Conservation (phyloP, 2,888 invertebrate genomes). For the Eudiplozoon nipponicum region DNA sequence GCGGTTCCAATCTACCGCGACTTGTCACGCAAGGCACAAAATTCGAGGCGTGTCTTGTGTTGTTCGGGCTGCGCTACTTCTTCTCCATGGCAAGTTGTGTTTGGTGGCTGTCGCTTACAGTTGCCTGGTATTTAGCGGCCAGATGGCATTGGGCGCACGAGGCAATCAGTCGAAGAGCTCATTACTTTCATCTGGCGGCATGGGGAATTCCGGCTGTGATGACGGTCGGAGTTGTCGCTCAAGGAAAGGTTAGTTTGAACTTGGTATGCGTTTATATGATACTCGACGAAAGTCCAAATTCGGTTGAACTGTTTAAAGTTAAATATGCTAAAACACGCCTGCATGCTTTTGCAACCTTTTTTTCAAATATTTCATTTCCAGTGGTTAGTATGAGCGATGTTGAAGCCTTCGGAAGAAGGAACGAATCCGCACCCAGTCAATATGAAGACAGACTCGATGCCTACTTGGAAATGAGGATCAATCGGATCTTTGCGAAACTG, state of each 20-base stretch:
- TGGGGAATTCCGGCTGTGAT: conserved; percentile 84
- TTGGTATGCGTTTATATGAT: too few species aligned
- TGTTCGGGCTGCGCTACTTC: conserved; percentile 64
- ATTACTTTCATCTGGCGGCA: conserved; percentile 80
- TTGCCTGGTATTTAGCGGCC: conserved; percentile 80
- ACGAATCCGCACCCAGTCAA: too few species aligned
- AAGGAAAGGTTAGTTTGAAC: conserved; percentile 13
- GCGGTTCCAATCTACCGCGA: conserved; percentile 3
- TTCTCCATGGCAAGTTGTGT: conserved; percentile 80
- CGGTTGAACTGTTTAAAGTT: too few species aligned
- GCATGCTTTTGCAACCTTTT: too few species aligned
- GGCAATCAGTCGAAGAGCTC: conserved; percentile 77
- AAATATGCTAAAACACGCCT: too few species aligned
- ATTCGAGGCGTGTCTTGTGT: conserved; percentile 42
- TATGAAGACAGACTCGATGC: too few species aligned
- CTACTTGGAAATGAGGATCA: too few species aligned
- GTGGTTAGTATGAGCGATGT: too few species aligned
- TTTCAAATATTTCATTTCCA: too few species aligned
- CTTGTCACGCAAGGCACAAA: conserved; percentile 36
- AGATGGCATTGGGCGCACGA: conserved; percentile 89
- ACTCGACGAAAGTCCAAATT: too few species aligned
- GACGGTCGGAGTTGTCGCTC: conserved; percentile 45
- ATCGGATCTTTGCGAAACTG: too few species aligned
- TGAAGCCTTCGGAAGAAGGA: too few species aligned
- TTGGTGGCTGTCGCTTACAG: conserved; percentile 71